Percentiles rank a stretch among this genome's conserved stretches.
phyloP scores from a whole-genome alignment of 2,888 invertebrate species.

The Dermolepida albohirtum region DNA sequence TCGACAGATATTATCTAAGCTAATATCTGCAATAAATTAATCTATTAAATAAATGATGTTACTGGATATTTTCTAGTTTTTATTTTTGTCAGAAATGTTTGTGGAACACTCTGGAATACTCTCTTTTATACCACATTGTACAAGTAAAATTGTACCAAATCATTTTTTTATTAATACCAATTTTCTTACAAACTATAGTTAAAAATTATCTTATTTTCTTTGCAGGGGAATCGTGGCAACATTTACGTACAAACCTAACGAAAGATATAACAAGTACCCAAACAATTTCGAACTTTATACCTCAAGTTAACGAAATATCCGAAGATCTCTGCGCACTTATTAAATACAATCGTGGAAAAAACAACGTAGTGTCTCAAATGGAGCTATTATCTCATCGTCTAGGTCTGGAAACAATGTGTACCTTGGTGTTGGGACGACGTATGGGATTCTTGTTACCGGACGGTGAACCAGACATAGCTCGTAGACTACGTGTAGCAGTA shows the following conservation, averaged over 20 bases:
- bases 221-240: slow-evolving; percentile 83
- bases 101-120: no score
- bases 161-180: no score
- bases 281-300: slow-evolving; percentile 80
- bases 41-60: no score
- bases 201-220: no score
- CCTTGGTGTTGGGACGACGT: slow-evolving; percentile 81
- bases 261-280: slow-evolving; percentile 80
- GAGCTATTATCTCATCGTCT: slow-evolving; percentile 81
- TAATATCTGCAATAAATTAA: no score
- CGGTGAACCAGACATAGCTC: slow-evolving; percentile 67
- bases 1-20: no score
- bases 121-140: no score
- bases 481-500: slow-evolving; percentile 77
- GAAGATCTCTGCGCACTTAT: slow-evolving; percentile 82
- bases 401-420: slow-evolving; percentile 85
- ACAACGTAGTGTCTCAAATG: slow-evolving; percentile 71
- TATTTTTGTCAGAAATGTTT: no score
- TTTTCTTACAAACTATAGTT: no score
- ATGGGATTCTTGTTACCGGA: slow-evolving; percentile 75
- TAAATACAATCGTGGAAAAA: slow-evolving; percentile 67
- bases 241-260: slow-evolving; percentile 78
- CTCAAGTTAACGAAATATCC: slow-evolving; percentile 79
- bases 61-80: no score
- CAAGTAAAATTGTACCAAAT: no score